Conservation (phyloP, 2,888 invertebrate genomes). For the Synergus itoensis region DNA sequence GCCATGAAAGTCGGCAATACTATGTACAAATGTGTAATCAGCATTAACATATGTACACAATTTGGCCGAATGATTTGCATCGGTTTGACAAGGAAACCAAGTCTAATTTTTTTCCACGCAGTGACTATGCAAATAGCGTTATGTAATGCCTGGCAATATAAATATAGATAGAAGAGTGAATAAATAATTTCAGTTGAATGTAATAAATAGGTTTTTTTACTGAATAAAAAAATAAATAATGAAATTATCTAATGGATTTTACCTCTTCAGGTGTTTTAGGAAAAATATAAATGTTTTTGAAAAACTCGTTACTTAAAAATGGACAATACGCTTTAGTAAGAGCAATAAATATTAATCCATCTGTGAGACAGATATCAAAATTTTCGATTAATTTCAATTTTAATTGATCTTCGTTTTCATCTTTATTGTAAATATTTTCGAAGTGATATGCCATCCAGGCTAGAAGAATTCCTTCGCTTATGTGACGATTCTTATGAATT, state of each 20-base stretch:
- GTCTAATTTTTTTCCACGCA: conserved; percentile 80
- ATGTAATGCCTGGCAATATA: conserved; percentile 76
- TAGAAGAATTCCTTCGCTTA: conserved; percentile 72
- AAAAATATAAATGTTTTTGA: conserved; percentile 78
- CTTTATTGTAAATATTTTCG: conserved; percentile 59
- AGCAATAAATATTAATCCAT: conserved; percentile 81
- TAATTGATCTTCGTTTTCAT: conserved; percentile 52
- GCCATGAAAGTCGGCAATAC: conserved; percentile 79
- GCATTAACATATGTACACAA: conserved; percentile 81
- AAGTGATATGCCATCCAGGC: conserved; percentile 77
- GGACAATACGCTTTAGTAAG: conserved; percentile 81
- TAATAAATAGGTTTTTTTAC: conserved; percentile 14
- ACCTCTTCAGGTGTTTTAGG: conserved; percentile 75
- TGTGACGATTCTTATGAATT: conserved; percentile 37
- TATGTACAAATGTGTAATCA: conserved; percentile 80
- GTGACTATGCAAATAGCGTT: conserved; percentile 81
- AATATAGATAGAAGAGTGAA: conserved; percentile 5
- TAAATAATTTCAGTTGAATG: conserved; percentile 32
- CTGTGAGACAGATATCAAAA: conserved; percentile 80
- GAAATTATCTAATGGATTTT: not conserved
- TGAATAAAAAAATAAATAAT: not conserved
- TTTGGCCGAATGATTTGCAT: conserved; percentile 80
- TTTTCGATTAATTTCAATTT: conserved; percentile 66
- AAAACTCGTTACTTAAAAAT: conserved; percentile 79
- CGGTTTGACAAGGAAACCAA: conserved; percentile 80